Evolutionary conservation across 2,113 vertebrate species (phyloP).

Genomic region (Terrapene triunguis): DNA sequence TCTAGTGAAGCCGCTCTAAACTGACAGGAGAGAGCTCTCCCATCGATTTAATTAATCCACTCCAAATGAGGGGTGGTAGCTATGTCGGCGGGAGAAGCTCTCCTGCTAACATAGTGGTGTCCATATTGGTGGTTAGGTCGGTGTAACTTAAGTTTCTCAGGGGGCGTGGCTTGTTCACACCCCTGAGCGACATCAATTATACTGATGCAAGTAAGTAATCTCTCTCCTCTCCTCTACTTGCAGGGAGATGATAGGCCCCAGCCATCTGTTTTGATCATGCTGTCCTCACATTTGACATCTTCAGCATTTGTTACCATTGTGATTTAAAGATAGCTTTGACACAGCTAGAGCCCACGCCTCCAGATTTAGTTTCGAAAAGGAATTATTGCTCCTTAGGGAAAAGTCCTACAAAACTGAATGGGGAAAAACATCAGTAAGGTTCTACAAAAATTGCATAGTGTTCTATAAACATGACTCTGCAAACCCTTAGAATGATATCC

Average conservation of each 20-base stretch:
- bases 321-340: accelerated
- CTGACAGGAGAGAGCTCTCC: background rate
- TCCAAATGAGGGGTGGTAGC: too few relatives aligned
- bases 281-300: background rate
- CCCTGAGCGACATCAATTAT: too few relatives aligned
- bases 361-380: background rate
- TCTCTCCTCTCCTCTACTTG: background rate
- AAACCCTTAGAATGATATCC: background rate
- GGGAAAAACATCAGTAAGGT: background rate
- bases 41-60: background rate
- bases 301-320: background rate
- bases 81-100: background rate
- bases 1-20: too few relatives aligned
- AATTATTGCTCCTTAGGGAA: accelerated
- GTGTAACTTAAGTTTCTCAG: too few relatives aligned
- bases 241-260: background rate
- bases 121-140: too few relatives aligned
- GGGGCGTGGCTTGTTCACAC: too few relatives aligned
- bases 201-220: background rate
- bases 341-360: background rate
- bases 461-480: background rate
- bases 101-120: too few relatives aligned
- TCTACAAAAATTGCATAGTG: accelerated
- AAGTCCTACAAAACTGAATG: background rate
- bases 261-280: background rate